A percentile compares a stretch with the other conserved stretches of the same genome.
Evolutionary conservation across 1,140 invertebrate species (phyloP).

Genomic region (Hycleus cichorii): DNA sequence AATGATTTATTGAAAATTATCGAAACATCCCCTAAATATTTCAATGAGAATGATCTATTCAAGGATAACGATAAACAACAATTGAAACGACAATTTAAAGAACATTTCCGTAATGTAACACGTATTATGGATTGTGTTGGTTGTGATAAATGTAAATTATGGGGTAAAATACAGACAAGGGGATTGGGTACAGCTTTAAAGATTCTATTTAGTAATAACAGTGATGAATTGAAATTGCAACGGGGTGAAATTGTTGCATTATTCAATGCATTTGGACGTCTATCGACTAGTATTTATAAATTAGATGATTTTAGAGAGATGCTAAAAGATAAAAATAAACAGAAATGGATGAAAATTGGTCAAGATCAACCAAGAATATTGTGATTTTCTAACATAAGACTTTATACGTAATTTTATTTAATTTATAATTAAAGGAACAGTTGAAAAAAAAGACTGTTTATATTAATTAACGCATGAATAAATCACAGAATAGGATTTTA

Average conservation of each 20-base stretch:
- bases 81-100: slow-evolving; percentile 86
- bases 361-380: too few relatives aligned
- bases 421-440: too few relatives aligned
- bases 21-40: slow-evolving; percentile 76
- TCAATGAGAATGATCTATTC: slow-evolving; percentile 92
- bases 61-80: slow-evolving; percentile 64
- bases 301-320: slow-evolving; percentile 71
- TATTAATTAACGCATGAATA: too few relatives aligned
- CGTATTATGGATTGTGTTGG: slow-evolving; percentile 99
- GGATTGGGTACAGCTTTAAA: slow-evolving; percentile 97
- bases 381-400: too few relatives aligned
- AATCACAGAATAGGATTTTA: too few relatives aligned
- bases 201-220: slow-evolving; percentile 89
- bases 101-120: slow-evolving; percentile 95
- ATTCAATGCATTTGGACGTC: slow-evolving; percentile 82
- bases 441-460: too few relatives aligned
- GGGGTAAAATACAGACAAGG: slow-evolving; percentile 94
- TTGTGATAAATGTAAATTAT: slow-evolving; percentile 97
- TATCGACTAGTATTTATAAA: slow-evolving; percentile 54
- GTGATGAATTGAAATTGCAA: slow-evolving; percentile 71
- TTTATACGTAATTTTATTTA: too few relatives aligned
- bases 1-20: slow-evolving; percentile 65
- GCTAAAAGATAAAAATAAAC: slow-evolving; percentile 12
- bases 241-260: slow-evolving; percentile 94
- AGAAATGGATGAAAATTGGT: too few relatives aligned